These are phyloP conservation scores for Amazonetta brasiliensis DNA, from an alignment of 2,797 vertebrate species.

Conservation along the genomic window DNA sequence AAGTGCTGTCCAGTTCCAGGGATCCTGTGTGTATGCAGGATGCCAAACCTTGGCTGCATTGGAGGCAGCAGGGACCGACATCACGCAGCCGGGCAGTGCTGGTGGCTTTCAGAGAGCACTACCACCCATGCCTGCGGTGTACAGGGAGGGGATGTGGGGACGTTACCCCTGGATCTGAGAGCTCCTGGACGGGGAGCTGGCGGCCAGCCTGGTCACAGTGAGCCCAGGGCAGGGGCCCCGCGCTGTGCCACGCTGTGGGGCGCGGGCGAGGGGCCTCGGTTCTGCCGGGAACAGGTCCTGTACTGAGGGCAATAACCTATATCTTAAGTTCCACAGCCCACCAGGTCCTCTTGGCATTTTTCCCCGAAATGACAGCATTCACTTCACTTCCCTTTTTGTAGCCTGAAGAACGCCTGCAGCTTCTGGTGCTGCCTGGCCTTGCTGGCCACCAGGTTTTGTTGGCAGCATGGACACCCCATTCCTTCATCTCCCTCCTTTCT, in stretches of 20 bases:
- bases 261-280: too few relatives aligned
- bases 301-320: not conserved
- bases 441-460: not conserved
- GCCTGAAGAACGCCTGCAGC: not conserved
- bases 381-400: not conserved
- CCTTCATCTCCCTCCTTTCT: not conserved
- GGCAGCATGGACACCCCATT: not conserved
- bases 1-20: rapidly evolving
- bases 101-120: not conserved
- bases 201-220: too few relatives aligned
- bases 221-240: too few relatives aligned
- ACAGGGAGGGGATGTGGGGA: not conserved
- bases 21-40: not conserved
- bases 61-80: not conserved
- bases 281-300: not conserved
- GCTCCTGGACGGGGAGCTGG: too few relatives aligned
- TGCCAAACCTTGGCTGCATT: not conserved
- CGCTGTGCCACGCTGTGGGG: too few relatives aligned
- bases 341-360: not conserved
- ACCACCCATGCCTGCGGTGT: too few relatives aligned
- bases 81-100: too few relatives aligned
- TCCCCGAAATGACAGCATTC: not conserved
- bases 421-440: not conserved
- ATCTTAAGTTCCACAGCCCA: not conserved
- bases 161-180: too few relatives aligned